A percentile compares a stretch with the other conserved stretches of the same genome.
Evolutionary conservation across 2,113 vertebrate species (phyloP).

Genomic region (Thomomys bottae): DNA sequence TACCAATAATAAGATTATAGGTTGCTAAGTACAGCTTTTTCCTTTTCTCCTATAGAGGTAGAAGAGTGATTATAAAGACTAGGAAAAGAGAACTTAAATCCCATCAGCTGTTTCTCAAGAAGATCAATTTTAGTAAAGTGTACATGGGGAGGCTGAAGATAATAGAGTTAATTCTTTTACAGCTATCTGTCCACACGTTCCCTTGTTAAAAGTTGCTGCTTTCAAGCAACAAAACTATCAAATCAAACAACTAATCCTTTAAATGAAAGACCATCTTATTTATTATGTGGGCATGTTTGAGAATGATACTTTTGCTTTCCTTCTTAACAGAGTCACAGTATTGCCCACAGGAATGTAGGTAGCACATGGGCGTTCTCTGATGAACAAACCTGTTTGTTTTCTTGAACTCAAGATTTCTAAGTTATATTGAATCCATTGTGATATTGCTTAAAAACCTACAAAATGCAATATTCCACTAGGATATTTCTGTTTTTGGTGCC

Average conservation of each 20-base stretch:
- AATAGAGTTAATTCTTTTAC: not conserved
- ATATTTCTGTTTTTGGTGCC: no score
- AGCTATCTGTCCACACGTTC: not conserved
- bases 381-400: not conserved
- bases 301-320: not conserved
- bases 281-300: not conserved
- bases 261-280: not conserved
- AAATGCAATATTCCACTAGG: conserved; percentile 1
- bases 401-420: not conserved
- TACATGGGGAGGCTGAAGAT: not conserved
- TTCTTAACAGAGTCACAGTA: not conserved
- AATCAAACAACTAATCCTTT: not conserved
- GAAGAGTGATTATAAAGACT: not conserved
- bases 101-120: not conserved
- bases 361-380: not conserved
- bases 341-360: not conserved
- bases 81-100: not conserved
- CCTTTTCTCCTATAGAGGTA: not conserved
- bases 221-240: not conserved
- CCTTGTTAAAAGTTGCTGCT: not conserved
- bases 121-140: not conserved
- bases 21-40: not conserved
- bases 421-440: not conserved
- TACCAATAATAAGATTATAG: conserved; percentile 14
- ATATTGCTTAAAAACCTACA: not conserved